A percentile compares a stretch with the other conserved stretches of the same genome.
phyloP scores from a whole-genome alignment of 2,797 vertebrate genomes.

The Zalophus californianus region DNA sequence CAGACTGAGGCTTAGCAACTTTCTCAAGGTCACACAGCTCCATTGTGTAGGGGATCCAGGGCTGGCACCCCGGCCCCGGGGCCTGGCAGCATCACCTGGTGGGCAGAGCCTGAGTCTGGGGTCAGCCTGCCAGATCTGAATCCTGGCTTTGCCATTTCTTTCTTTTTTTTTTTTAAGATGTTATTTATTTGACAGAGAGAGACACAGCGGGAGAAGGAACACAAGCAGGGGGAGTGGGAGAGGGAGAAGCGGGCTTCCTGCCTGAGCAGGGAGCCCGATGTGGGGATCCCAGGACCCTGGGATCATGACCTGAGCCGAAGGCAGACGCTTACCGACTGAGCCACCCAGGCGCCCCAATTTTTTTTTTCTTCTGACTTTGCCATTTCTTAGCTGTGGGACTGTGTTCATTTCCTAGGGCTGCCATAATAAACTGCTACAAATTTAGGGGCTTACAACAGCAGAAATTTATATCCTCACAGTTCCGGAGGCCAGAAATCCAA shows the following conservation, averaged over 20 bases:
- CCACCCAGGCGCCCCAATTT: too few relatives aligned
- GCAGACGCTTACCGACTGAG: too few relatives aligned
- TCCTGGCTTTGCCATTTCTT: not conserved
- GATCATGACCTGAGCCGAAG: too few relatives aligned
- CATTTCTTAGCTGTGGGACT: not conserved
- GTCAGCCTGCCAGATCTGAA: not conserved
- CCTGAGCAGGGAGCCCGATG: too few relatives aligned
- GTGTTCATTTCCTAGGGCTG: not conserved
- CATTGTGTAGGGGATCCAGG: not conserved
- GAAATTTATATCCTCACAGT: slow-evolving; percentile 50
- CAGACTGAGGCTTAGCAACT: not conserved
- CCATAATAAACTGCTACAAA: not conserved
- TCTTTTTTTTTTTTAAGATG: too few relatives aligned
- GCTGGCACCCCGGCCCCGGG: not conserved
- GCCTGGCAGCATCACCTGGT: not conserved
- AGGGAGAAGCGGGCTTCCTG: too few relatives aligned
- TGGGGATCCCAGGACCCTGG: too few relatives aligned
- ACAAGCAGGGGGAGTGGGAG: too few relatives aligned
- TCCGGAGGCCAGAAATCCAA: slow-evolving; percentile 46
- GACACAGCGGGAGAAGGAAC: too few relatives aligned
- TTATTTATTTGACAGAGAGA: too few relatives aligned
- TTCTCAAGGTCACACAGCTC: not conserved
- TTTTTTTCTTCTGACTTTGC: not conserved
- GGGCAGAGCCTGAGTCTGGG: not conserved
- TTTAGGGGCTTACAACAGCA: not conserved